Conservation (phyloP, 2,888 invertebrate species). For the Arge pagana region DNA sequence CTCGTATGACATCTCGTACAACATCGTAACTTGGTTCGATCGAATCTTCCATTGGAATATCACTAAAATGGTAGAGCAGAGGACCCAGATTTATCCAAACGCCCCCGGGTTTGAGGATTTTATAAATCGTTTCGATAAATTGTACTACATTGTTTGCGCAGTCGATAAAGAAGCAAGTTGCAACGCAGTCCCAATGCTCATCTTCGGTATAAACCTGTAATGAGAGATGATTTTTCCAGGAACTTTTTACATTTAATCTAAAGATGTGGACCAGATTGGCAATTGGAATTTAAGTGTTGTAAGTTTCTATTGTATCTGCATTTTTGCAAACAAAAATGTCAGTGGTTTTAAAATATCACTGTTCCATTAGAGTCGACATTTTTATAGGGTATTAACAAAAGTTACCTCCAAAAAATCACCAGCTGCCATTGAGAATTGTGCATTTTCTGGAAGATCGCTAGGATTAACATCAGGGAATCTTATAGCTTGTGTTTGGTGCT, state of each 20-base stretch:
- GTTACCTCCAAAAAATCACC: constrained; percentile 94
- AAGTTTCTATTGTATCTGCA: too few relatives aligned
- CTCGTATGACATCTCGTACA: constrained; percentile 75
- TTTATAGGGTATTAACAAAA: not conserved
- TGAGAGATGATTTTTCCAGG: too few relatives aligned
- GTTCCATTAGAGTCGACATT: too few relatives aligned
- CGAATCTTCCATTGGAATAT: constrained; percentile 83
- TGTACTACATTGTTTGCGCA: constrained; percentile 96
- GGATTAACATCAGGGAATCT: constrained; percentile 90
- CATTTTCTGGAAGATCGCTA: constrained; percentile 65
- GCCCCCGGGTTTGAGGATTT: constrained; percentile 87
- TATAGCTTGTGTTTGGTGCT: constrained; percentile 79
- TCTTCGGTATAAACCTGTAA: constrained; percentile 69
- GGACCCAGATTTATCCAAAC: constrained; percentile 92
- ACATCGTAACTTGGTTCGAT: constrained; percentile 93
- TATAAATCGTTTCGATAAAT: constrained; percentile 91
- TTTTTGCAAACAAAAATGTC: constrained; percentile 3
- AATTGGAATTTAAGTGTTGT: too few relatives aligned
- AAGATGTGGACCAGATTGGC: too few relatives aligned
- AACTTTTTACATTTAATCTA: too few relatives aligned
- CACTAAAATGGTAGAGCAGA: constrained; percentile 86
- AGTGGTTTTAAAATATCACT: too few relatives aligned
- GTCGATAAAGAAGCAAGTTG: constrained; percentile 98
- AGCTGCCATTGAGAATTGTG: constrained; percentile 91
- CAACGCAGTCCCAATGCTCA: constrained; percentile 87